These are phyloP conservation scores for Criorhina ranunculi DNA, from an alignment of 2,888 invertebrate species.

Conservation along the genomic window DNA sequence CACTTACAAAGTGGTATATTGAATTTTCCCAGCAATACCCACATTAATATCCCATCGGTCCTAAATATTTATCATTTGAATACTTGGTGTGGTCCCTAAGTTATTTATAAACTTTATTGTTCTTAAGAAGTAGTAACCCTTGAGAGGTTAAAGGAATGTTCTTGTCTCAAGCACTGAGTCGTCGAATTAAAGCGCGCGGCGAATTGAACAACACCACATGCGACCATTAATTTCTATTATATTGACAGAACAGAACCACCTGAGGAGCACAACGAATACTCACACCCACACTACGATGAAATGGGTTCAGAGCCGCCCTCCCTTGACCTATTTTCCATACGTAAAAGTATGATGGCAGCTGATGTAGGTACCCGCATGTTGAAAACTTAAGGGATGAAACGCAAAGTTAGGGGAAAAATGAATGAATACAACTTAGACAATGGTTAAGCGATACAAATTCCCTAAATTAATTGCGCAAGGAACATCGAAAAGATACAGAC, in stretches of 20 bases:
- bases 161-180: not conserved
- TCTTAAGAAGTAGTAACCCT: not conserved
- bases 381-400: conserved; percentile 25
- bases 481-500: not conserved
- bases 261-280: conserved; percentile 51
- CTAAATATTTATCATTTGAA: conserved; percentile 55
- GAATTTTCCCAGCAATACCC: conserved; percentile 31
- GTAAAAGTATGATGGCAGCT: conserved; percentile 51
- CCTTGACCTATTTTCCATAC: conserved; percentile 61
- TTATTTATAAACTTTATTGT: conserved; percentile 60
- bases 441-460: not conserved
- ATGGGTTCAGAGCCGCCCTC: not conserved
- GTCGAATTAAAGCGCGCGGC: conserved; percentile 5
- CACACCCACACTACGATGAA: not conserved
- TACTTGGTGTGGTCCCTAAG: conserved; percentile 24
- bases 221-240: conserved; percentile 58
- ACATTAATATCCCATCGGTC: conserved; percentile 18
- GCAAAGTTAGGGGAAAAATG: not conserved
- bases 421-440: not conserved
- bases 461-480: conserved; percentile 17
- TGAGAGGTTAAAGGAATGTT: conserved; percentile 19
- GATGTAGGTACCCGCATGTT: conserved; percentile 18
- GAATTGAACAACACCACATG: conserved; percentile 31
- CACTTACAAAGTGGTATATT: conserved; percentile 32
- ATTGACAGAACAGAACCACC: conserved; percentile 64